Percentiles rank a stretch among this genome's conserved stretches.
These are phyloP conservation scores for Cephus nigrinus DNA, from an alignment of 2,888 invertebrate genomes.

Conservation along the genomic window DNA sequence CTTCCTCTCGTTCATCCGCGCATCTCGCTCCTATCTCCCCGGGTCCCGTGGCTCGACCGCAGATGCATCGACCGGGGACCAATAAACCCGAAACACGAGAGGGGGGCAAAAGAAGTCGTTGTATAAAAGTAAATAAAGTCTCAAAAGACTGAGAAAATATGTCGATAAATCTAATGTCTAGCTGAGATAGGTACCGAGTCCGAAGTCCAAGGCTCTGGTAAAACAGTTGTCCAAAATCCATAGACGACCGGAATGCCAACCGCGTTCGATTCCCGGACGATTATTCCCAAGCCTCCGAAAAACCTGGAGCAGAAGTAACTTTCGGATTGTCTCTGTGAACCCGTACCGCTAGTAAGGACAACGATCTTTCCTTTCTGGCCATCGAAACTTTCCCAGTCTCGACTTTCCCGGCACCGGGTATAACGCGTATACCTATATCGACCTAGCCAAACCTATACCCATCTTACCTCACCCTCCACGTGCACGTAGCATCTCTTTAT, in stretches of 20 bases:
- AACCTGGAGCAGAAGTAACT: slow-evolving; percentile 38
- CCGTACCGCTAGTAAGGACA: slow-evolving; percentile 3
- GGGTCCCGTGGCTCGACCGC: background rate
- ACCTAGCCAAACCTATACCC: background rate
- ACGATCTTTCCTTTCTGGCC: slow-evolving; percentile 3
- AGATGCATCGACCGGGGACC: slow-evolving; percentile 11
- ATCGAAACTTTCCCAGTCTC: slow-evolving; percentile 5
- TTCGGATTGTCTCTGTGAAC: slow-evolving; percentile 33
- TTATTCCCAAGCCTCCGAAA: slow-evolving; percentile 32
- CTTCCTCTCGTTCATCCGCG: slow-evolving; percentile 6
- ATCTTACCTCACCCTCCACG: background rate
- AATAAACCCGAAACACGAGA: slow-evolving; percentile 16
- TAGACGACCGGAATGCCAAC: slow-evolving; percentile 22
- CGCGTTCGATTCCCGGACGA: slow-evolving; percentile 28
- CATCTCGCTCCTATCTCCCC: background rate
- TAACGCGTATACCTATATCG: background rate
- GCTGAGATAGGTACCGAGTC: slow-evolving; percentile 37
- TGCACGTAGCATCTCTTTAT: background rate
- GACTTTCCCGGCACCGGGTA: background rate
- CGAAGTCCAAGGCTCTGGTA: slow-evolving; percentile 1
- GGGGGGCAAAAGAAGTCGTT: slow-evolving; percentile 11
- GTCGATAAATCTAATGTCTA: slow-evolving; percentile 52
- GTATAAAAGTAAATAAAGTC: slow-evolving; percentile 23
- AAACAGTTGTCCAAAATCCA: slow-evolving; percentile 32
- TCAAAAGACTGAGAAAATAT: slow-evolving; percentile 44